Evolutionary conservation across 2,888 invertebrate genomes (phyloP), one percentile per base, ranked within the genome.

Genomic region (Aquatica leii): DNA sequence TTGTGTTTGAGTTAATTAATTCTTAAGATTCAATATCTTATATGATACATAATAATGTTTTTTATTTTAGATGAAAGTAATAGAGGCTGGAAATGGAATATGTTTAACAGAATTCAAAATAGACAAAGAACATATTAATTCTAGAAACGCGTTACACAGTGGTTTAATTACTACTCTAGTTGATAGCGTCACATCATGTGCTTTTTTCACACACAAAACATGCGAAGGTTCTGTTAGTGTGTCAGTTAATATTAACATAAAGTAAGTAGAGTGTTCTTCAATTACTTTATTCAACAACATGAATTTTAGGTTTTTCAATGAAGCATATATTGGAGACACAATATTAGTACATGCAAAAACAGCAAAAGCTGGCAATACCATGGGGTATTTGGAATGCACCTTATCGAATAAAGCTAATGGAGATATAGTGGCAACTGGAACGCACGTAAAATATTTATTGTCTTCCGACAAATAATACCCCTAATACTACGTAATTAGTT

Each of bases 81-180:
- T 74, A 2, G 75, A 83, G 21, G 89, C 89, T 61, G 89, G 86
- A n/a, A 83, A 89, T 71, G 95, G 95, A 0, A 85, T 84, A 53
- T 90, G 93, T 78, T 78, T 85, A 21, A 93, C 92, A 14, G 90
- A 94, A 79, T 87, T 96, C 75, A 86, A 85, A 71, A 89, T 96
- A 0, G 85, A 83, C 0, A 83, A 89, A 2, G 90, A 92, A 69
- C 92, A 94, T 76, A 82, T 90, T 1, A 97, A 97, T 80, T 81
- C 84, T 9, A 78, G 84, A 24, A 94, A 93, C 0, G 87, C 88
- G 0, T 79, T 97, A 3, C 97, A 97, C 77, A 96, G 96, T 1
- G 97, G 95, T 4, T 88, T 93, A 73, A 92, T 92, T 2, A 90
- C 93, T 1, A 92, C 93, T 0, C 78, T 96, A 8, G 88, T 94